A percentile compares a stretch with the other conserved stretches of the same genome.
These are phyloP conservation scores for Erpornis zantholeuca DNA, from an alignment of 2,113 vertebrate genomes.

Conservation along the genomic window DNA sequence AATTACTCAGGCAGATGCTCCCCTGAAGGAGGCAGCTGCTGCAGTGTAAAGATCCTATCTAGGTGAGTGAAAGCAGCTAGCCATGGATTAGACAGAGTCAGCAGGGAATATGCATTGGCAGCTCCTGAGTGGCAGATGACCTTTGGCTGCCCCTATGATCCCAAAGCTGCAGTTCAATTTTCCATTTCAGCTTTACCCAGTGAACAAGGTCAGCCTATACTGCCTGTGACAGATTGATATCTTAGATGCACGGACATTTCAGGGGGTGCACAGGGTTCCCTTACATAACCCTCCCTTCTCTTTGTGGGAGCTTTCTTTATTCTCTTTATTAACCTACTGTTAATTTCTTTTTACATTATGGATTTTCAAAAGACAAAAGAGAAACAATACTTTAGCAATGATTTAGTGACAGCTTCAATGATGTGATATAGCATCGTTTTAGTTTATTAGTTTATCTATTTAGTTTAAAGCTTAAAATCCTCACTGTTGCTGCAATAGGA, in stretches of 20 bases:
- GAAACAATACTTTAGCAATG: not conserved
- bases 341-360: not conserved
- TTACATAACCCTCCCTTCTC: not conserved
- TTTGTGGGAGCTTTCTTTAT: not conserved
- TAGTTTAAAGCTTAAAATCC: constrained; percentile 14
- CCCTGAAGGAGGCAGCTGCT: not conserved
- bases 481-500: not conserved
- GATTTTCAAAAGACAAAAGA: not conserved
- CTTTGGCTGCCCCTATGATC: not conserved
- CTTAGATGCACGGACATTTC: not conserved
- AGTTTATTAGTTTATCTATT: too few relatives aligned
- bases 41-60: not conserved
- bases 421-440: not conserved
- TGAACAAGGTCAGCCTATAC: constrained; percentile 5
- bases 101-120: not conserved
- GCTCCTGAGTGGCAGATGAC: not conserved
- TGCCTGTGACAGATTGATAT: not conserved
- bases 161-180: constrained; percentile 8
- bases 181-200: constrained; percentile 31
- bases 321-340: not conserved
- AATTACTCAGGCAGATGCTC: not conserved
- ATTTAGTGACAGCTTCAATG: not conserved
- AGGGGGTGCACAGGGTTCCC: not conserved
- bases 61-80: not conserved
- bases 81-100: not conserved